Evolutionary conservation across 2,113 vertebrate genomes (phyloP).

Genomic region (Prinia subflava): DNA sequence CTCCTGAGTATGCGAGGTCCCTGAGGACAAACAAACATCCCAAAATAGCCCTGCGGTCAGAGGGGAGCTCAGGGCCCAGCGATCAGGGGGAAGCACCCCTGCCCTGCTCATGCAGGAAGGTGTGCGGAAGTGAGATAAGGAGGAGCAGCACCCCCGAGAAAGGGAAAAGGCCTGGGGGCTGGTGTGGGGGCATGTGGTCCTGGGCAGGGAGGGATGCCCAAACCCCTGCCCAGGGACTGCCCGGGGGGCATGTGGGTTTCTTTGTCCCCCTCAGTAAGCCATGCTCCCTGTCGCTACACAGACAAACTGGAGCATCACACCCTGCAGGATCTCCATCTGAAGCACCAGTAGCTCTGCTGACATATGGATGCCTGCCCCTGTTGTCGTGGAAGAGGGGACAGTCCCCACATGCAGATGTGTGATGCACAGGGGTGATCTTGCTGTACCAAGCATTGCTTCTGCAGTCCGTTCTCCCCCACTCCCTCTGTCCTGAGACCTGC

Average conservation of each 20-base stretch:
- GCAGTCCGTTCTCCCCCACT: background rate
- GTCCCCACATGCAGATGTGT: background rate
- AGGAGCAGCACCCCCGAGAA: background rate
- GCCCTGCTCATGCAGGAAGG: constrained; percentile 9
- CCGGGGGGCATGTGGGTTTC: background rate
- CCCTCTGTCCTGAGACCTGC: background rate
- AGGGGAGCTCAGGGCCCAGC: background rate
- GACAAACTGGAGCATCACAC: background rate
- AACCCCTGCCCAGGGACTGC: background rate
- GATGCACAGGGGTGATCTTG: background rate
- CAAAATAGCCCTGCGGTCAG: constrained; percentile 39
- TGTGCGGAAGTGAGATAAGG: constrained; percentile 58
- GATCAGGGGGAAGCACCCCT: constrained; percentile 15
- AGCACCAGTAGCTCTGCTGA: background rate
- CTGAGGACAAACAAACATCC: constrained; percentile 46
- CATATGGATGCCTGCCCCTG: background rate
- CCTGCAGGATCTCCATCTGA: background rate
- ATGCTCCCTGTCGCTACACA: rapidly evolving
- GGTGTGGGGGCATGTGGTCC: rapidly evolving
- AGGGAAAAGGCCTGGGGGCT: background rate
- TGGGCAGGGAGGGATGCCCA: background rate
- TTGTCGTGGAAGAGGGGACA: background rate
- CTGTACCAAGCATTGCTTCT: background rate
- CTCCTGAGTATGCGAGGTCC: background rate
- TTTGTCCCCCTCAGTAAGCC: background rate